These are phyloP conservation scores for Sarcophaga bullata DNA, from an alignment of 1,140 invertebrate genomes.

Conservation along the genomic window DNA sequence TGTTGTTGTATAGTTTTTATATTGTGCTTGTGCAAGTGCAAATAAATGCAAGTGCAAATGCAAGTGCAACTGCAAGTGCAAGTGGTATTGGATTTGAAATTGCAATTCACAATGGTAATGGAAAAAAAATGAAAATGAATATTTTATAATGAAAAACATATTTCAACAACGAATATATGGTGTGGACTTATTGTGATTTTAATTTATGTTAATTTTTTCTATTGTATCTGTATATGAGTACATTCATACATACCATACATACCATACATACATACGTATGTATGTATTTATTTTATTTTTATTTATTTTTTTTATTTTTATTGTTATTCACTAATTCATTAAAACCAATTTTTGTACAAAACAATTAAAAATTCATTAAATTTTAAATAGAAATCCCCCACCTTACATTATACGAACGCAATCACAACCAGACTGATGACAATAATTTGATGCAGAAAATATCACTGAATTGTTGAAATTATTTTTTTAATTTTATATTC, in stretches of 20 bases:
- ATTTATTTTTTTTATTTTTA: not conserved
- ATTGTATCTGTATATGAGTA: not conserved
- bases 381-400: conserved; percentile 6
- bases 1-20: no score
- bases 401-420: not conserved
- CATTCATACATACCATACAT: no score
- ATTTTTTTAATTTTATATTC: not conserved
- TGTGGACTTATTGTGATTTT: conserved; percentile 3
- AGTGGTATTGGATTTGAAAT: no score
- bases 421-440: conserved; percentile 17
- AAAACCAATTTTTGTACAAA: not conserved
- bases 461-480: not conserved
- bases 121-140: not conserved
- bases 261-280: no score
- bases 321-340: not conserved
- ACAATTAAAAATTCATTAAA: conserved; percentile 25
- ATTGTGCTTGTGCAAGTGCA: no score
- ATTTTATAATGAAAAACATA: conserved; percentile 9
- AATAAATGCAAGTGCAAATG: no score
- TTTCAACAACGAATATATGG: not conserved
- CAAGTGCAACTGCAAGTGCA: no score
- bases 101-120: no score
- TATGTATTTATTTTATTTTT: no score
- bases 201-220: conserved; percentile 21
- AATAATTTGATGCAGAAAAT: not conserved